phyloP scores from a whole-genome alignment of 1,140 invertebrate genomes.

The Drosophila sechellia region DNA sequence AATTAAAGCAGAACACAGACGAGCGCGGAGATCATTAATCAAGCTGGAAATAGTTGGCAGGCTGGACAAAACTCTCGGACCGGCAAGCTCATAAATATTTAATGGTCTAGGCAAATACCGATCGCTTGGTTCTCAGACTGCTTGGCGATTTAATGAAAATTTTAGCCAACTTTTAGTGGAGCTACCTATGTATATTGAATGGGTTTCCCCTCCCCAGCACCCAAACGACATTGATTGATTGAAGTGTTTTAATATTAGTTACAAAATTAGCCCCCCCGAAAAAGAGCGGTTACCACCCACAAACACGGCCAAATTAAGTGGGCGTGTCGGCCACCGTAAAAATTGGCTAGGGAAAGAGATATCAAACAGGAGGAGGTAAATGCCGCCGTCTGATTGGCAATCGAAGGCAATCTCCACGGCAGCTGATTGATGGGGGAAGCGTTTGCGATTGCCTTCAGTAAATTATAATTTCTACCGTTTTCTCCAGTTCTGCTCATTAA shows the following conservation, averaged over 20 bases:
- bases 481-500: slow-evolving; percentile 64
- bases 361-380: slow-evolving; percentile 25
- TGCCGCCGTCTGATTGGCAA: slow-evolving; percentile 36
- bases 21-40: slow-evolving; percentile 70
- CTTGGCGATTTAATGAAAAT: slow-evolving; percentile 44
- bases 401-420: slow-evolving; percentile 22
- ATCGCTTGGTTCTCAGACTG: slow-evolving; percentile 46
- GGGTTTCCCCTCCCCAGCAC: background rate
- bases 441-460: slow-evolving; percentile 53
- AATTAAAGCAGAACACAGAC: slow-evolving; percentile 69
- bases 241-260: slow-evolving; percentile 61
- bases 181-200: background rate
- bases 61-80: slow-evolving; percentile 48
- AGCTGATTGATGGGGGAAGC: slow-evolving; percentile 70
- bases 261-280: slow-evolving; percentile 44
- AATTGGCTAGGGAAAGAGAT: slow-evolving; percentile 14
- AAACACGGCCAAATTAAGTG: slow-evolving; percentile 40
- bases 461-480: slow-evolving; percentile 65
- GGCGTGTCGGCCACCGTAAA: slow-evolving; percentile 46
- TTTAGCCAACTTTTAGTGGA: slow-evolving; percentile 16
- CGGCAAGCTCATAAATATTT: slow-evolving; percentile 54
- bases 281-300: slow-evolving; percentile 48
- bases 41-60: slow-evolving; percentile 53
- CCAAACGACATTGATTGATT: slow-evolving; percentile 52
- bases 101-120: slow-evolving; percentile 50